phyloP scores from a whole-genome alignment of 2,888 invertebrate species.

The Stramonita haemastoma region DNA sequence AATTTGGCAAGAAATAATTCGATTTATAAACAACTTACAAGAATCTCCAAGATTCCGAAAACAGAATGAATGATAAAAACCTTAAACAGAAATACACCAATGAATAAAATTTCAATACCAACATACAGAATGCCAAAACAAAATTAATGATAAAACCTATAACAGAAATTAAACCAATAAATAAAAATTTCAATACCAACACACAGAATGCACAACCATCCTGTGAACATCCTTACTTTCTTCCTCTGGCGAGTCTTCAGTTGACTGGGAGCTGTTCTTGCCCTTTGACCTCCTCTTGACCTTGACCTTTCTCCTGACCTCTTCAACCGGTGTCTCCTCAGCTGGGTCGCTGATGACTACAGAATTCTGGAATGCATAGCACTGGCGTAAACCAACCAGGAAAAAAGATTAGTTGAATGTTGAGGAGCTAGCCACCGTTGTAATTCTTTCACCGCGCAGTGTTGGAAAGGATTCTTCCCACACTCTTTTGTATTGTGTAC shows the following conservation, averaged over 20 bases:
- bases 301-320: slow-evolving; percentile 36
- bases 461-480: too few relatives aligned
- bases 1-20: too few relatives aligned
- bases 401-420: neutral
- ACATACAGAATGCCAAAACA: neutral
- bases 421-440: neutral
- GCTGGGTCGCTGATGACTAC: neutral
- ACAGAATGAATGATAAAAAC: too few relatives aligned
- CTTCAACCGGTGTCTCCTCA: slow-evolving; percentile 19
- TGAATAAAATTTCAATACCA: too few relatives aligned
- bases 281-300: slow-evolving; percentile 12
- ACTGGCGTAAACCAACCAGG: neutral
- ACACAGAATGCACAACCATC: neutral
- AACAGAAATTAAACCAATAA: too few relatives aligned
- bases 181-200: too few relatives aligned
- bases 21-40: too few relatives aligned
- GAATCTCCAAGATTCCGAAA: too few relatives aligned
- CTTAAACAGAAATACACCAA: too few relatives aligned
- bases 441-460: too few relatives aligned
- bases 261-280: slow-evolving; percentile 14
- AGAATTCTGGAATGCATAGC: neutral
- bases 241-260: neutral
- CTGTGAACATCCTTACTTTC: neutral
- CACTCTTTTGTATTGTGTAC: too few relatives aligned
- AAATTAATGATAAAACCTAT: too few relatives aligned